phyloP scores from a whole-genome alignment of 1,140 invertebrate genomes.

The Drosophila rufa region DNA sequence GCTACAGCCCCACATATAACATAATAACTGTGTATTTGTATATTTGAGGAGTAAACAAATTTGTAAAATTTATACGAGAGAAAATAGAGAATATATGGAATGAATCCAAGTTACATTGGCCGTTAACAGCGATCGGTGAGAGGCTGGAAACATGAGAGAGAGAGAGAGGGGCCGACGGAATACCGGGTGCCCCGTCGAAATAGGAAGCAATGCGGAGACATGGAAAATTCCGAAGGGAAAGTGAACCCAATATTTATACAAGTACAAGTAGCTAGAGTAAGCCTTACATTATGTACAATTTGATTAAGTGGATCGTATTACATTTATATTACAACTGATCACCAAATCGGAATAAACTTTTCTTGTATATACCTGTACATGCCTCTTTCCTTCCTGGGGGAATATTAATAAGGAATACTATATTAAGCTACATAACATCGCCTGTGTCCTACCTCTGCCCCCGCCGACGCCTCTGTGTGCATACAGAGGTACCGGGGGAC shows the following conservation, averaged over 20 bases:
- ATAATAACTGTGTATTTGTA: not conserved
- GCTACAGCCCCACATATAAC: not conserved
- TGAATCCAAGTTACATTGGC: no score
- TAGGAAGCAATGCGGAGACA: not conserved
- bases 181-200: not conserved
- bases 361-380: conserved; percentile 23
- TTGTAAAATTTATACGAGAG: conserved; percentile 33
- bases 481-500: no score
- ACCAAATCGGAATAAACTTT: conserved; percentile 38
- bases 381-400: no score
- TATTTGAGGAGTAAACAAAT: conserved; percentile 1
- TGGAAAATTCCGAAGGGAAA: not conserved
- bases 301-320: conserved; percentile 19
- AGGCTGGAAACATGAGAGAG: no score
- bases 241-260: conserved; percentile 33
- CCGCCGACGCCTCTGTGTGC: not conserved
- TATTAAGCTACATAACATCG: no score
- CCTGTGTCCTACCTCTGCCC: no score
- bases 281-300: conserved; percentile 16
- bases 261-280: conserved; percentile 28
- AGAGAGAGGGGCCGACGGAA: no score
- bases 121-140: no score
- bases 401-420: no score
- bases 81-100: not conserved
- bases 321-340: conserved; percentile 31